Conservation (phyloP, 2,113 vertebrate species). For the Cebidichthys violaceus region DNA sequence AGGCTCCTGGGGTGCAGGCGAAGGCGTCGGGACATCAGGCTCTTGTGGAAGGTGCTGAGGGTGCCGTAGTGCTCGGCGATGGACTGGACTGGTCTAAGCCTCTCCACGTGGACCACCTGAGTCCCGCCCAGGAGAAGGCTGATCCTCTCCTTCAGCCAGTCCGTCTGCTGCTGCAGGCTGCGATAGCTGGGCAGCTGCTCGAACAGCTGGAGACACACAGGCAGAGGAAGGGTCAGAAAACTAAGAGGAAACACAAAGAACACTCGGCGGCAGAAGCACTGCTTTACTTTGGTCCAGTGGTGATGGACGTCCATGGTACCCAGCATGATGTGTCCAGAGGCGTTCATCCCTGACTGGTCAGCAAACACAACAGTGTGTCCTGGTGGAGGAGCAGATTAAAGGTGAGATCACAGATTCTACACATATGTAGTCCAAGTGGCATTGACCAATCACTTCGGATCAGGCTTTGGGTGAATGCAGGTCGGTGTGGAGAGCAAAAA, state of each 20-base stretch:
- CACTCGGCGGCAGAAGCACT: not conserved
- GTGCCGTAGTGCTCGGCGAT: slow-evolving; percentile 89
- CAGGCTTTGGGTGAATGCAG: too few species aligned
- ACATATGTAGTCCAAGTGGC: not conserved
- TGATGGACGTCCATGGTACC: slow-evolving; percentile 97
- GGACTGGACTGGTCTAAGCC: slow-evolving; percentile 86
- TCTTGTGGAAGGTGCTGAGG: slow-evolving; percentile 87
- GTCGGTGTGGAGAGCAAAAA: too few species aligned
- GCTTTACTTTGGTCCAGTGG: slow-evolving; percentile 93
- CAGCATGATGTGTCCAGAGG: slow-evolving; percentile 92
- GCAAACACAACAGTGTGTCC: slow-evolving; percentile 91
- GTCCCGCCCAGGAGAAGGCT: slow-evolving; percentile 91
- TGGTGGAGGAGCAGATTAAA: slow-evolving; percentile 53
- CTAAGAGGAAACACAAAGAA: not conserved
- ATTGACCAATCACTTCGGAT: too few species aligned
- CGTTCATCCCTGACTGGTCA: slow-evolving; percentile 94
- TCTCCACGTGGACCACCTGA: slow-evolving; percentile 88
- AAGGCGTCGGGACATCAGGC: slow-evolving; percentile 78
- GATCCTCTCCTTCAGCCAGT: slow-evolving; percentile 90
- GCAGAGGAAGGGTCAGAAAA: not conserved
- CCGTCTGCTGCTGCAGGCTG: slow-evolving; percentile 87
- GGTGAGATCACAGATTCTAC: not conserved
- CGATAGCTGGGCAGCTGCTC: slow-evolving; percentile 89
- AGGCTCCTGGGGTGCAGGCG: slow-evolving; percentile 91
- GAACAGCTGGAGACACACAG: slow-evolving; percentile 84